Percentiles rank a stretch among this genome's conserved stretches.
phyloP scores from a whole-genome alignment of 2,113 vertebrate genomes.

The Anthoscopus minutus region DNA sequence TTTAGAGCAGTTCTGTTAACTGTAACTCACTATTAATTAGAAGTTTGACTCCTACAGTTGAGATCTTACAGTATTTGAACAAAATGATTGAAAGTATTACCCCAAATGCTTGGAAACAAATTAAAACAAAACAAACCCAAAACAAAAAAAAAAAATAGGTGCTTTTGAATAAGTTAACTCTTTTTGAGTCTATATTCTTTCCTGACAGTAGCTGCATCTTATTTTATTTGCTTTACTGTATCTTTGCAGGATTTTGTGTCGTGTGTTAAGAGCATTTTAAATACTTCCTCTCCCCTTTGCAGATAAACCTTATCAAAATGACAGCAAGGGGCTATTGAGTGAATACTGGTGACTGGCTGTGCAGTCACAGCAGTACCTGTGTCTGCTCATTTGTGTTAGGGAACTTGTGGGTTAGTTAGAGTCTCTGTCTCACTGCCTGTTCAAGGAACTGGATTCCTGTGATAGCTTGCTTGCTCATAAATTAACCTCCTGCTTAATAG shows the following conservation, averaged over 20 bases:
- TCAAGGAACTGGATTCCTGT: not conserved
- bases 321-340: not conserved
- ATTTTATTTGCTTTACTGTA: not conserved
- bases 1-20: not conserved
- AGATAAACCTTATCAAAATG: not conserved
- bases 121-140: not conserved
- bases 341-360: not conserved
- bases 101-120: not conserved
- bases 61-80: not conserved
- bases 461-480: not conserved
- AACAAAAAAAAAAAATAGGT: not conserved
- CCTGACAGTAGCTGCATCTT: not conserved
- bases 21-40: not conserved
- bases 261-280: not conserved
- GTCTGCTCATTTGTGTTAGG: not conserved
- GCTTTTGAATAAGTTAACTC: not conserved
- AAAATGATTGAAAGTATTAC: not conserved
- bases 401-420: not conserved
- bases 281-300: not conserved
- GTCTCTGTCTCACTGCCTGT: not conserved
- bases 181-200: not conserved
- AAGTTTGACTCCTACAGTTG: not conserved
- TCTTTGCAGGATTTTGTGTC: not conserved
- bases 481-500: not conserved
- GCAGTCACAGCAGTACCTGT: not conserved